Evolutionary conservation across 2,888 invertebrate species (phyloP), one percentile per base, ranked within the genome.

Genomic region (Tiliacea citrago): DNA sequence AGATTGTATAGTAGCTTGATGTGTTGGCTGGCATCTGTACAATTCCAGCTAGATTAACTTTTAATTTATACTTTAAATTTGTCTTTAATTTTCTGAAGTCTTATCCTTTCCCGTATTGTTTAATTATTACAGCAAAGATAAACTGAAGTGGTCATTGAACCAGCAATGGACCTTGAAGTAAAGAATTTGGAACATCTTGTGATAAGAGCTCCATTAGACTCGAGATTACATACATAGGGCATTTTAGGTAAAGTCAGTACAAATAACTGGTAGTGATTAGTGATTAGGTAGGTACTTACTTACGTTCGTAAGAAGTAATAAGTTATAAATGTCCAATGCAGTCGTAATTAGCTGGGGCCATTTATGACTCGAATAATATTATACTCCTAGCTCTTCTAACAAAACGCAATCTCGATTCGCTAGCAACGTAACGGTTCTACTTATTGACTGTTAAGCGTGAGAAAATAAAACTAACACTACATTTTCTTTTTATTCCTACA

Each of bases 61-160:
- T 49, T 24, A 5, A 74, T 45, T 18, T 1, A 79, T 5, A n/a
- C 29, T n/a, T 21, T 24, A 9, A 35, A 57, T 24, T 24, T 21
- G 35, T 39, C 16, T 47, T 8, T 16, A 45, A 47, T 47, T 53
- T 73, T 53, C 12, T 42, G 49, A 42, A 39, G 62, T 45, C 24
- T 42, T 12, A 24, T n/a, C 16, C 9, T 35, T n/a, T n/a, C n/a
- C n/a, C n/a, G 16, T 24, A 49, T 51, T 66, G 16, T 60, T 65
- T 18, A 13, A 16, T 81, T 65, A 13, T 9, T 42, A 42, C 6
- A 53, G 42, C 29, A 77, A 29, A 53, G 29, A 77, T 65, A n/a
- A n/a, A 66, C 12, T 18, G 0, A 65, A 81, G 13, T 55, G 67
- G 76, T 81, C 66, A 75, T 55, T 76, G 75, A 78, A 61, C 81